Percentiles rank a stretch among this genome's conserved stretches.
Conservation (phyloP, 2,797 vertebrate genomes). For the Crax fasciolata region DNA sequence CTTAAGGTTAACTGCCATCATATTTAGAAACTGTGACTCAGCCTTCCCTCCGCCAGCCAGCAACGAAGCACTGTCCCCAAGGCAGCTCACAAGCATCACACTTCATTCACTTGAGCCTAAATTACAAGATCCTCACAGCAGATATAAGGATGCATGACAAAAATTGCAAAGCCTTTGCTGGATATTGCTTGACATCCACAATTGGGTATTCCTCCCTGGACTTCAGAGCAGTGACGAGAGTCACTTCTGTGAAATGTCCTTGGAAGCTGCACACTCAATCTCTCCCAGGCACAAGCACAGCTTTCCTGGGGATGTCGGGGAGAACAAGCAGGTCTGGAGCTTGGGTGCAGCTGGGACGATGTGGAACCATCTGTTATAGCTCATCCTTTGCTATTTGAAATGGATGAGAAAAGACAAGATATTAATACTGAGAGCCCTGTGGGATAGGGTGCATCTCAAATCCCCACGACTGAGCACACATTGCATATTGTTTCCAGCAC, state of each 20-base stretch:
- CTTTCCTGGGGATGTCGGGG: background rate
- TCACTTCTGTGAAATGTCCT: background rate
- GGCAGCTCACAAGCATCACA: background rate
- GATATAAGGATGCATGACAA: accelerated
- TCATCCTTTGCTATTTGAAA: background rate
- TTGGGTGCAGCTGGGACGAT: background rate
- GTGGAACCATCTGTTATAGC: background rate
- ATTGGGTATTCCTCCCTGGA: background rate
- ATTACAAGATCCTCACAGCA: background rate
- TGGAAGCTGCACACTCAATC: background rate
- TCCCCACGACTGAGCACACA: background rate
- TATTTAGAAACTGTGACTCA: background rate
- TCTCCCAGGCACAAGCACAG: background rate
- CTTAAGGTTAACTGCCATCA: background rate
- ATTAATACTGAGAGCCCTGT: background rate
- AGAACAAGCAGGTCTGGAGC: background rate
- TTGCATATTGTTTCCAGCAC: slow-evolving; percentile 41
- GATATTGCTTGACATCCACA: accelerated
- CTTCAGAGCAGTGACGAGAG: background rate
- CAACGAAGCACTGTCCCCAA: background rate
- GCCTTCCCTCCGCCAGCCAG: background rate
- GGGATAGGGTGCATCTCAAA: slow-evolving; percentile 1
- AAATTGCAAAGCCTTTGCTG: background rate
- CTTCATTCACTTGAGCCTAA: accelerated
- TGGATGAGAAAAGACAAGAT: background rate